Conservation (phyloP, 2,113 vertebrate species). For the Pipa parva region DNA sequence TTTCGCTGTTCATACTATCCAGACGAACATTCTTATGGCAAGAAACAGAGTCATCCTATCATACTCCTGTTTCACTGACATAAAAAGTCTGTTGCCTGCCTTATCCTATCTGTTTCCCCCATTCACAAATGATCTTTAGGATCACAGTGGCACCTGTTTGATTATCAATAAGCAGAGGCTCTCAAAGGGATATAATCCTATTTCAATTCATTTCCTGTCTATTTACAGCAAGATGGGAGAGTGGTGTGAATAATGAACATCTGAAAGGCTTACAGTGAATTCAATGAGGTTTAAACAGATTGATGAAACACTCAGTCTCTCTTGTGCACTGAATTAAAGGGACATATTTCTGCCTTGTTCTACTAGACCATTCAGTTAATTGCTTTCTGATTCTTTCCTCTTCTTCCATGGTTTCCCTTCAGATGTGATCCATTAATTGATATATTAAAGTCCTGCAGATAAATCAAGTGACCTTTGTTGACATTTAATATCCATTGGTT, state of each 20-base stretch:
- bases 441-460: too few species aligned
- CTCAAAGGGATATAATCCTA: neutral
- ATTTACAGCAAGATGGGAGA: neutral
- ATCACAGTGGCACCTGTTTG: neutral
- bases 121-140: neutral
- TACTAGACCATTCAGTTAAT: too few species aligned
- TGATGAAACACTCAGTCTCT: neutral
- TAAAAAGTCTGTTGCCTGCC: too few species aligned
- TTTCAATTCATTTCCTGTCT: constrained; percentile 14
- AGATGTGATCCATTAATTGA: too few species aligned
- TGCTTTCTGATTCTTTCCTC: too few species aligned
- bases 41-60: neutral
- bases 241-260: constrained; percentile 8
- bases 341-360: too few species aligned
- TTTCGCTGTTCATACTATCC: too few species aligned
- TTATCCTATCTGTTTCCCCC: neutral
- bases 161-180: neutral
- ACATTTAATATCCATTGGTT: too few species aligned
- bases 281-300: neutral
- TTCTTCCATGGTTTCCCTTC: too few species aligned
- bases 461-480: too few species aligned
- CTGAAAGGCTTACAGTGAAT: neutral
- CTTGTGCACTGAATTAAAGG: too few species aligned
- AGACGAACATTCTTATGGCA: too few species aligned
- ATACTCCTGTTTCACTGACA: neutral